Conservation (phyloP, 2,797 vertebrate genomes). For the Harpagifer antarcticus region DNA sequence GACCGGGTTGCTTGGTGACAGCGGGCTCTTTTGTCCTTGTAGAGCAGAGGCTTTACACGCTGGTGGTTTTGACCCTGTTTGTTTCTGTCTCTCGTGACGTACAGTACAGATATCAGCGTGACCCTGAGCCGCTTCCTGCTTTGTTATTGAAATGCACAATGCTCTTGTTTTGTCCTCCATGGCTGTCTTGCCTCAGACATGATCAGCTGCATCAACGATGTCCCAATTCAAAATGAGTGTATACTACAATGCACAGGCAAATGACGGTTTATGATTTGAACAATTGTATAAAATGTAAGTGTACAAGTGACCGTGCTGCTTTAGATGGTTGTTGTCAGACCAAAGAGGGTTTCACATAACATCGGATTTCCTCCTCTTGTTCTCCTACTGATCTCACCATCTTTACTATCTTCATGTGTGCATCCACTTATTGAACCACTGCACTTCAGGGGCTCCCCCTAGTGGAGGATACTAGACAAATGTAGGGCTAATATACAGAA, state of each 20-base stretch:
- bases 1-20: constrained; percentile 55
- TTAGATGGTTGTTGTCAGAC: background rate
- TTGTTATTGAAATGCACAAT: background rate
- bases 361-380: constrained; percentile 4
- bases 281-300: too few relatives aligned
- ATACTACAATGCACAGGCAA: background rate
- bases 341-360: background rate
- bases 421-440: too few relatives aligned
- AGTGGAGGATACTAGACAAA: constrained; percentile 13
- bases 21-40: constrained; percentile 42
- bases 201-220: background rate
- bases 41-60: constrained; percentile 24
- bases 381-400: background rate
- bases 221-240: background rate
- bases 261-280: background rate
- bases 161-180: background rate
- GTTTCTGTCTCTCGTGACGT: constrained; percentile 7
- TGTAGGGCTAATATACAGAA: too few relatives aligned
- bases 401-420: too few relatives aligned
- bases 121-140: constrained; percentile 9
- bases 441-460: constrained; percentile 37
- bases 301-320: background rate
- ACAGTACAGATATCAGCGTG: constrained; percentile 21
- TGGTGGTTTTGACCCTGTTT: constrained; percentile 40
- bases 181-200: background rate